Base-by-base conservation (phyloP, 2,888 invertebrate genomes). In the Rotaria socialis region DNA sequence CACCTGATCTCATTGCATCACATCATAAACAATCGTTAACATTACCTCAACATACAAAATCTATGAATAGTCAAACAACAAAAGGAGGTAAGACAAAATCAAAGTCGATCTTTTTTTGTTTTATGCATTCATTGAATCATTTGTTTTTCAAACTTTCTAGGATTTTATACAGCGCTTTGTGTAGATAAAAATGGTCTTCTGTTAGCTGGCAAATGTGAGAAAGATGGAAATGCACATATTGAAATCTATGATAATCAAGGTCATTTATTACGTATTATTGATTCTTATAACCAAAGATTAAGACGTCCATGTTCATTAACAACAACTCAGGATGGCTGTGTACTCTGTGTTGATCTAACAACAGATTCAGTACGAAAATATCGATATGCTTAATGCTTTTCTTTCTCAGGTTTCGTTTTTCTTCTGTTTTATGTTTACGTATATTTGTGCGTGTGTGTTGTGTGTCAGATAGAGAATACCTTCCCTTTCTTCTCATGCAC, bases 331-430 rank as follows among this genome's bases (percentile, higher is more conserved):
- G 56, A 56, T 50, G 86, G 86, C 27, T 55, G 84, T n/a, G 85
- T 86, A 24, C 27, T 85, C n/a, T 86, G 86, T 85, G 86, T 86
- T 24, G 86, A 86, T 86, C 80, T 86, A 56, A 80, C 80, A 47
- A 80, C 80, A 24, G 80, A 80, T 80, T 80, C 80, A 47, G 47
- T 80, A 24, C 80, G 80, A 24, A 80, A 80, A 47, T 80, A 80
- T 80, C 80, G 80, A 24, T 80, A 80, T 10, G 80, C 80, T 24
- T 80, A 80, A 35, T 4, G 27, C 14, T 60, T 60, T 67, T 6
- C 2, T 35, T 67, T 16, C 35, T 67, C 67, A 67, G 67, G 67
- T 19, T 67, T 27, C 27, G 27, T 27, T 60, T 60, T 27, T n/a
- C n/a, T 27, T 60, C 27, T 16, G 35, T 35, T 67, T 67, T 67